Base-by-base conservation (phyloP, 37 sponge, comb jelly and placozoan species). In the Amphimedon queenslandica region DNA sequence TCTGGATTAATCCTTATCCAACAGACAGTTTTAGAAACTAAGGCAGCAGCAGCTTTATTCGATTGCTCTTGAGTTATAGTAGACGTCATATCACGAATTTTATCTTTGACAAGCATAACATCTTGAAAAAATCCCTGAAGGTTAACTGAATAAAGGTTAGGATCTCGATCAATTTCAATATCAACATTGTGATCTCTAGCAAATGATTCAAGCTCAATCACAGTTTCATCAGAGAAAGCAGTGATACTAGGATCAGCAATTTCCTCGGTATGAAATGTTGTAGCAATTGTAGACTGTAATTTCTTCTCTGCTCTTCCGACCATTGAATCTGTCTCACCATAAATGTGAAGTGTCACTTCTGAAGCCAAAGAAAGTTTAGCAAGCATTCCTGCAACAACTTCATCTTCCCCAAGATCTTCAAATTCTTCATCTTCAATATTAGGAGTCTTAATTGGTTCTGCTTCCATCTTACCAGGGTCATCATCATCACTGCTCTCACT, bases 1-100 rank as follows among this genome's bases (percentile, higher is more conserved):
- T 70, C 56, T 30, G 79, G 66, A 4, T 61, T 61, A 29, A 34
- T 64, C 24, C 74, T 51, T 28, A 58, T 66, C 85, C 85, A 85
- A 29, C 73, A 29, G 5, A 85, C 40, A 30, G 24, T 37, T 40
- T 85, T 73, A 1, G 43, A 33, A 42, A 85, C 18, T 18, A 42
- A 32, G 40, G 73, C 69, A 42, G 85, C 79, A 41, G 75, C 73
- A 39, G 42, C n/a, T 77, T 53, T 40, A 30, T 60, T 60, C 5
- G 61, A n/a, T 25, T 60, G 8, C 27, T 11, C 61, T 60, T 60
- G 24, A 25, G 5, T n/a, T 6, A 60, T 25, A n/a, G 27, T n/a
- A n/a, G 21, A 11, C 5, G 21, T 11, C 28, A 60, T n/a, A 11
- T 60, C 61, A 25, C 27, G 61, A 6, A 60, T 60, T 6, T n/a